These are phyloP conservation scores for Hippopotamus amphibius DNA, from an alignment of 2,113 vertebrate species.

Conservation along the genomic window DNA sequence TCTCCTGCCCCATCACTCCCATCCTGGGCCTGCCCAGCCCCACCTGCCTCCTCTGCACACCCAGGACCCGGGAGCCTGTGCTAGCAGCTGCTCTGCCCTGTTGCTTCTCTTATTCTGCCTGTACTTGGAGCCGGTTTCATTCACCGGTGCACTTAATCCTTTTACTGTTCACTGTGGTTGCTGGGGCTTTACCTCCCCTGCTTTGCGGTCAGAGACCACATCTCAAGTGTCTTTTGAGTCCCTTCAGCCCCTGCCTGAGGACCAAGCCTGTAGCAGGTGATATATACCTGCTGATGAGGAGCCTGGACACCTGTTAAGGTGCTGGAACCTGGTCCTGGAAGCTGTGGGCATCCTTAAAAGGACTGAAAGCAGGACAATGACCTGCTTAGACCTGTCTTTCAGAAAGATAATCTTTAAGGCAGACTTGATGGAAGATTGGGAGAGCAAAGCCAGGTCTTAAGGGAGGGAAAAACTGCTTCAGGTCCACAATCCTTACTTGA, in stretches of 20 bases:
- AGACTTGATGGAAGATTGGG: background rate
- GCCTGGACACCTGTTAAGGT: background rate
- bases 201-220: background rate
- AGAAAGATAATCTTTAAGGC: background rate
- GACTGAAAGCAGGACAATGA: background rate
- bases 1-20: background rate
- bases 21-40: background rate
- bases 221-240: background rate
- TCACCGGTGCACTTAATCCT: background rate
- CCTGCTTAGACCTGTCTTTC: background rate
- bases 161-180: background rate
- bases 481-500: background rate
- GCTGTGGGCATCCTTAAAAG: background rate
- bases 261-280: background rate
- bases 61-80: rapidly evolving
- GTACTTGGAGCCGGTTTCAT: background rate
- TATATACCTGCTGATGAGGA: background rate
- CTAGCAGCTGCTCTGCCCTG: background rate
- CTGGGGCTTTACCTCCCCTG: background rate
- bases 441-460: background rate
- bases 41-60: background rate
- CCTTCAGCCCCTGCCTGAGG: background rate
- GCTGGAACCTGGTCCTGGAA: background rate
- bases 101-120: background rate
- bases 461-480: background rate